Conservation (phyloP, 2,797 vertebrate species). For the Acridotheres tristis region DNA sequence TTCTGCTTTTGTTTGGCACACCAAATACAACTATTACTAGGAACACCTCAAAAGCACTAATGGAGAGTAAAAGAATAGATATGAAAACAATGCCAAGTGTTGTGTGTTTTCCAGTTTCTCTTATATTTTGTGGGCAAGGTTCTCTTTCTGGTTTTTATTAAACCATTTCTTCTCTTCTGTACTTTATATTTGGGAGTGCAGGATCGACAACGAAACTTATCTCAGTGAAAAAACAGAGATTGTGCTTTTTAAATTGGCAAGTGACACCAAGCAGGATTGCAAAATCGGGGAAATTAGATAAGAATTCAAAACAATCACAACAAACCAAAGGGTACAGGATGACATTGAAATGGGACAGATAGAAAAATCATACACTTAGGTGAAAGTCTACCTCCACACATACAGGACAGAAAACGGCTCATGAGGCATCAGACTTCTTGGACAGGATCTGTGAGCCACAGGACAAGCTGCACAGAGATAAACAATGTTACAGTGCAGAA, state of each 20-base stretch:
- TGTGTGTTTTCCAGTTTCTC: not conserved
- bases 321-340: not conserved
- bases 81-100: not conserved
- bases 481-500: rapidly evolving
- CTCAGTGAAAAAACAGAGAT: not conserved
- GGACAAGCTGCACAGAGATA: not conserved
- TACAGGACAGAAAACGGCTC: not conserved
- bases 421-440: not conserved
- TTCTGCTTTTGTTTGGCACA: not conserved
- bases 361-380: not conserved
- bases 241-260: not conserved
- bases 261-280: not conserved
- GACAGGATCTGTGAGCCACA: not conserved
- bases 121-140: not conserved
- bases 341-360: not conserved
- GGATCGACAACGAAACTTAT: not conserved
- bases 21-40: not conserved
- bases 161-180: not conserved
- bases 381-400: not conserved
- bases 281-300: not conserved
- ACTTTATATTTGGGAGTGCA: not conserved
- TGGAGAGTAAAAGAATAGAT: not conserved
- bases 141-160: not conserved
- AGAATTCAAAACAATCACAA: not conserved
- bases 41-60: not conserved